Evolutionary conservation across 2,797 vertebrate species (phyloP).

Genomic region (Mallotus villosus): DNA sequence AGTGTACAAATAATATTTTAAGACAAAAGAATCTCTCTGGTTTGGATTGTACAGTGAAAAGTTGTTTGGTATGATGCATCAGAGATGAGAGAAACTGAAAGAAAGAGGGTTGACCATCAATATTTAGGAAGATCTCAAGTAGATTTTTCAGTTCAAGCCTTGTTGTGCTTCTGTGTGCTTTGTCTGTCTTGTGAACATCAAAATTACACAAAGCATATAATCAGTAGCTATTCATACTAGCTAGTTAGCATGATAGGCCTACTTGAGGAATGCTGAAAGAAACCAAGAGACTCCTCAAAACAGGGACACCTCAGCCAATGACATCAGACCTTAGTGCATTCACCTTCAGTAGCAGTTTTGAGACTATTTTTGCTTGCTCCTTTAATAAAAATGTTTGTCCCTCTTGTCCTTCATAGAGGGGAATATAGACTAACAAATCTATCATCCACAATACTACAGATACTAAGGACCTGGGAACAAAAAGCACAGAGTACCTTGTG

Average conservation of each 20-base stretch:
- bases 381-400: background rate
- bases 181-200: conserved; percentile 9
- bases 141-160: conserved; percentile 16
- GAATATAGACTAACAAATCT: conserved; percentile 34
- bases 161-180: conserved; percentile 43
- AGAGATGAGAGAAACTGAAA: background rate
- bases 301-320: conserved; percentile 6
- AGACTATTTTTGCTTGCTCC: conserved; percentile 23
- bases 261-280: conserved; percentile 13
- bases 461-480: conserved; percentile 38
- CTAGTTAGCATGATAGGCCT: background rate
- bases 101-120: conserved; percentile 13
- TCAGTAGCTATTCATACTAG: background rate
- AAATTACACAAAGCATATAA: conserved; percentile 12
- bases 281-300: conserved; percentile 9
- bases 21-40: conserved; percentile 38
- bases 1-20: conserved; percentile 49
- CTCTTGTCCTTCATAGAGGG: conserved; percentile 37
- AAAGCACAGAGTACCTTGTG: conserved; percentile 41
- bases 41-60: conserved; percentile 11
- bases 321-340: background rate
- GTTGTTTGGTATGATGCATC: background rate
- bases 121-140: conserved; percentile 2
- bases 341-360: conserved; percentile 26
- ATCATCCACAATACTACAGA: conserved; percentile 4